Conservation (phyloP, 2,888 invertebrate species). For the Synergus umbraculus region DNA sequence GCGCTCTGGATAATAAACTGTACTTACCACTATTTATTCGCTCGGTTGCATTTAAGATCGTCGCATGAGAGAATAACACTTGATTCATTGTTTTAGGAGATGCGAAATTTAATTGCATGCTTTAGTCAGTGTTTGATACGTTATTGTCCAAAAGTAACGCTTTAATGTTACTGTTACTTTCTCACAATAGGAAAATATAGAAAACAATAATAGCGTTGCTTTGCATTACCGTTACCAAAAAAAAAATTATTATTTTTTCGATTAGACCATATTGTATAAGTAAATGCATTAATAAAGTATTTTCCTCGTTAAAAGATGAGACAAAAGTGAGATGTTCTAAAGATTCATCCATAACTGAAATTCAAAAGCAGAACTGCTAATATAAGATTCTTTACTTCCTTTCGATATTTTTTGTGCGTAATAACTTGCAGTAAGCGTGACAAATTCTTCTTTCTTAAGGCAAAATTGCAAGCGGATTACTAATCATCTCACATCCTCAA, state of each 20-base stretch:
- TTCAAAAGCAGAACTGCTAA: neutral
- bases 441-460: constrained; percentile 49
- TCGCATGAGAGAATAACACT: constrained; percentile 12
- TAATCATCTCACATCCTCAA: constrained; percentile 33
- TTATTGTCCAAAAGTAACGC: no score
- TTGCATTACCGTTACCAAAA: no score
- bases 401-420: constrained; percentile 43
- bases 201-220: no score
- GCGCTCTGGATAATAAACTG: constrained; percentile 17
- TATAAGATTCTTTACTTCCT: neutral
- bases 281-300: no score
- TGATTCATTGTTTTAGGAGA: neutral
- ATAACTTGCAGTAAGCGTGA: constrained; percentile 54
- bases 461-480: constrained; percentile 48
- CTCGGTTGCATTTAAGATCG: constrained; percentile 8
- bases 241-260: no score
- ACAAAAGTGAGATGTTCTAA: neutral
- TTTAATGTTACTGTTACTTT: no score
- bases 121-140: no score
- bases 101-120: neutral
- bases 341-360: neutral
- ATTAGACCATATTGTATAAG: no score
- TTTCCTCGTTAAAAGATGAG: neutral
- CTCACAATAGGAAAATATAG: no score
- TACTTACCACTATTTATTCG: constrained; percentile 33